Percentiles rank a stretch among this genome's conserved stretches.
These are phyloP conservation scores for Tenodera sinensis DNA, from an alignment of 2,888 invertebrate species.

Conservation along the genomic window DNA sequence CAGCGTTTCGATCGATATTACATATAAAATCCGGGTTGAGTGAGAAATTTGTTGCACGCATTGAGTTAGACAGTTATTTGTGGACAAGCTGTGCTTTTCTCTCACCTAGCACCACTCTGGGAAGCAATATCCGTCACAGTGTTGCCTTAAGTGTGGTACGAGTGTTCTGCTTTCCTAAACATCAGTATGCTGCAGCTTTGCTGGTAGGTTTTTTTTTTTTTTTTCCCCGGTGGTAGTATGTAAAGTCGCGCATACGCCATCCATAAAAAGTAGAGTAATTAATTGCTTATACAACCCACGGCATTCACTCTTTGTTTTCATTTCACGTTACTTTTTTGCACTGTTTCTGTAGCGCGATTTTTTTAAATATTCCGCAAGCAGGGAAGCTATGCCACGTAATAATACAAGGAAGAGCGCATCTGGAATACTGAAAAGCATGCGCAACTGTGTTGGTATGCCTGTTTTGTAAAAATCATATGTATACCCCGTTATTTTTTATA, in stretches of 20 bases:
- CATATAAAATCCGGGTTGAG: too few relatives aligned
- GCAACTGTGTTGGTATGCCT: neutral
- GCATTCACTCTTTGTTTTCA: neutral
- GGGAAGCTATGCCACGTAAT: neutral
- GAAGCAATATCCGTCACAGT: too few relatives aligned
- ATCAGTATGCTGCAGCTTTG: neutral
- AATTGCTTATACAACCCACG: neutral
- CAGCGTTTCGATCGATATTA: too few relatives aligned
- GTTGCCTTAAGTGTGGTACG: too few relatives aligned
- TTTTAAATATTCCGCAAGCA: neutral
- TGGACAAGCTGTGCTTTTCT: too few relatives aligned
- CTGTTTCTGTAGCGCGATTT: neutral
- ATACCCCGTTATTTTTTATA: neutral
- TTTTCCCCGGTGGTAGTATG: neutral
- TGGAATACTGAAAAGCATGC: neutral
- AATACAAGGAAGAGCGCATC: neutral
- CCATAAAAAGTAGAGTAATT: neutral
- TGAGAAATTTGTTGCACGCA: too few relatives aligned
- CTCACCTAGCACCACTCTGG: too few relatives aligned
- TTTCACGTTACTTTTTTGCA: neutral
- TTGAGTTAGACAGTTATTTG: too few relatives aligned
- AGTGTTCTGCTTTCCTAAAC: neutral
- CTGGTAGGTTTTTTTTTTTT: neutral
- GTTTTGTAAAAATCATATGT: neutral
- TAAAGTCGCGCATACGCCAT: neutral